These are phyloP conservation scores for Heteronetta atricapilla DNA, from an alignment of 2,113 vertebrate genomes.

Conservation along the genomic window DNA sequence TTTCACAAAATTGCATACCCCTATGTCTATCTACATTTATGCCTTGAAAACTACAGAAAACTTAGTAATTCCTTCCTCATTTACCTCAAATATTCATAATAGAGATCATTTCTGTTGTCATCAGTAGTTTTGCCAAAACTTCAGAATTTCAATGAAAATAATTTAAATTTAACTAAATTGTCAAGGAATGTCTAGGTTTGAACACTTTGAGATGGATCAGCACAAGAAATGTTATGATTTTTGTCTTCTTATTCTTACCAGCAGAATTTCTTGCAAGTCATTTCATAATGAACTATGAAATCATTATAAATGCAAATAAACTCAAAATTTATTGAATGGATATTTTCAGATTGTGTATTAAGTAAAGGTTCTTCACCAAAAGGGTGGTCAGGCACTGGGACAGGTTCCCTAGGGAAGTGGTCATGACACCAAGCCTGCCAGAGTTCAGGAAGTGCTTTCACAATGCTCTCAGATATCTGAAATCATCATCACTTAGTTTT, in stretches of 20 bases:
- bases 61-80: background rate
- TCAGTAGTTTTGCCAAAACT: background rate
- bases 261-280: background rate
- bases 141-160: background rate
- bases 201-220: background rate
- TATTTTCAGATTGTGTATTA: background rate
- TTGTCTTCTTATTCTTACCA: background rate
- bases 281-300: background rate
- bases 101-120: background rate
- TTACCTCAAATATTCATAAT: background rate
- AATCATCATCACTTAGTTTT: too few relatives aligned
- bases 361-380: background rate
- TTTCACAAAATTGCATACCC: background rate
- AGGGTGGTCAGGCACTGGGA: background rate
- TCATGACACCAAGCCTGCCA: too few relatives aligned
- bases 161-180: background rate
- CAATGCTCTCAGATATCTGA: background rate
- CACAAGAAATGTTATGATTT: background rate
- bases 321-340: background rate
- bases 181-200: constrained; percentile 17
- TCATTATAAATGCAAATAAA: background rate
- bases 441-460: background rate
- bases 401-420: too few relatives aligned
- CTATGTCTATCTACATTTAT: background rate
- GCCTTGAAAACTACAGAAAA: background rate